These are phyloP conservation scores for Yponomeuta malinellus DNA, from an alignment of 2,888 invertebrate species.

Conservation along the genomic window DNA sequence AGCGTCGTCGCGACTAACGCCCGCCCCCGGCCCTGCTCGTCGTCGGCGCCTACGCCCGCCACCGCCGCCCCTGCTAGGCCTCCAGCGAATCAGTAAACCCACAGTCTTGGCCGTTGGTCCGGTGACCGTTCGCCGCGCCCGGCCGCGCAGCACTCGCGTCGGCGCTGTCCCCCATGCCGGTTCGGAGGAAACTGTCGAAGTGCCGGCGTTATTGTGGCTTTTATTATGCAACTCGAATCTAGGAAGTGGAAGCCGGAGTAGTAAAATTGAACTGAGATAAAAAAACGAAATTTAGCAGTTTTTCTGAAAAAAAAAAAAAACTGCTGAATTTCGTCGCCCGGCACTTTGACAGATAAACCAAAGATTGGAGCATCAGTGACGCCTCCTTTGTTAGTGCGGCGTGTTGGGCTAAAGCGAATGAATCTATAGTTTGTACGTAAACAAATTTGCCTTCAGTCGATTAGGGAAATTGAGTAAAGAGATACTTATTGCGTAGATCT, in stretches of 20 bases:
- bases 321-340: no score
- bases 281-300: no score
- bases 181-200: no score
- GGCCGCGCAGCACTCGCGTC: no score
- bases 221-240: no score
- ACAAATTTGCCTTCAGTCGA: not conserved
- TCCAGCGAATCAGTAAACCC: not conserved
- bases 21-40: slow-evolving; percentile 16
- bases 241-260: no score
- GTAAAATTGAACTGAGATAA: no score
- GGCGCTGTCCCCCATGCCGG: no score
- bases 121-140: not conserved
- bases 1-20: slow-evolving; percentile 53
- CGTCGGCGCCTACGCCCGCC: slow-evolving; percentile 13
- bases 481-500: not conserved
- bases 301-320: no score
- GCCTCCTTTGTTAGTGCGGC: not conserved
- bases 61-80: not conserved
- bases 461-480: not conserved
- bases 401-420: not conserved
- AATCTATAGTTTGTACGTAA: not conserved
- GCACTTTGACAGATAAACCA: no score
- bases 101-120: not conserved
- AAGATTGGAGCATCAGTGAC: not conserved
- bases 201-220: no score